Conservation (phyloP, 2,113 vertebrate species). For the Mus spicilegus region DNA sequence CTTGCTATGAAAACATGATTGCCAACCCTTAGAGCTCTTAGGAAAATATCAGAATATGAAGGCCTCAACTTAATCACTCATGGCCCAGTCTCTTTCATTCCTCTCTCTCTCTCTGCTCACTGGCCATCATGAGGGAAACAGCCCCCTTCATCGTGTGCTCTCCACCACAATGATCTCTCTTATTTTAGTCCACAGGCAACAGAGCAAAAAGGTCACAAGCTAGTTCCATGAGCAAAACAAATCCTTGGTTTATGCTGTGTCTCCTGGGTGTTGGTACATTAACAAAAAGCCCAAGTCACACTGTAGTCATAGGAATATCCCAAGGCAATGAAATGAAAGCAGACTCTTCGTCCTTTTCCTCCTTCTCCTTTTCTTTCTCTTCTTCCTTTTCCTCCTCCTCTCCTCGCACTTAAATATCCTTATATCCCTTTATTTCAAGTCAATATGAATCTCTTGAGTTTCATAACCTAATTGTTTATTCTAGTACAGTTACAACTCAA, state of each 20-base stretch:
- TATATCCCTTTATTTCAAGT: background rate
- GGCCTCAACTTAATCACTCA: background rate
- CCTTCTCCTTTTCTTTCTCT: background rate
- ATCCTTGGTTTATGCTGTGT: background rate
- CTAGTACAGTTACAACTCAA: background rate
- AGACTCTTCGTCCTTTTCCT: background rate
- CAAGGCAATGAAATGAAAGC: background rate
- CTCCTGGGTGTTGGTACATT: too few relatives aligned
- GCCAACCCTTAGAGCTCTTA: background rate
- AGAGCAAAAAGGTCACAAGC: background rate
- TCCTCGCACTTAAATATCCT: background rate
- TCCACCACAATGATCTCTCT: background rate
- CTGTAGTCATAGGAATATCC: background rate
- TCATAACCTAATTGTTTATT: background rate
- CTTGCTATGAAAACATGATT: background rate
- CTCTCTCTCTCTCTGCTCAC: background rate
- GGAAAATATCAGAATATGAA: background rate
- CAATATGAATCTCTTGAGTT: background rate
- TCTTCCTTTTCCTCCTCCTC: background rate
- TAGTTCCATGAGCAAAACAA: background rate
- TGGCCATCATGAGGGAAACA: background rate
- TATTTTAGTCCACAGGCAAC: background rate
- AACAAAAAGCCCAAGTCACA: background rate
- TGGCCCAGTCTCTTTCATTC: background rate
- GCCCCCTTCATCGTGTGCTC: accelerated